These are phyloP conservation scores for Oceanites oceanicus DNA, from an alignment of 2,113 vertebrate genomes.

Conservation along the genomic window DNA sequence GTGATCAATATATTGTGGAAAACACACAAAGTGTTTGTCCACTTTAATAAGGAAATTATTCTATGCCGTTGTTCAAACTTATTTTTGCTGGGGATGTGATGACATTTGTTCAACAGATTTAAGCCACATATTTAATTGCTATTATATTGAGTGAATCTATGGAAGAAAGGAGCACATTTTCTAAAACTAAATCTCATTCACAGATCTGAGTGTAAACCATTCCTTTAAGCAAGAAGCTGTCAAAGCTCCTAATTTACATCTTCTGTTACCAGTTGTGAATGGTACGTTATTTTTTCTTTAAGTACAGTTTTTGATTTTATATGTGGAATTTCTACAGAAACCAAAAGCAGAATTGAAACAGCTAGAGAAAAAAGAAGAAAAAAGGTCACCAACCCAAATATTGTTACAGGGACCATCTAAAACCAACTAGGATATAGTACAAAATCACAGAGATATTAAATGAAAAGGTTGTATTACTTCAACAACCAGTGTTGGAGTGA, in stretches of 20 bases:
- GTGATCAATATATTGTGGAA: not conserved
- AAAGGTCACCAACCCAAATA: not conserved
- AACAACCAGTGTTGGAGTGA: not conserved
- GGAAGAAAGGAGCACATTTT: not conserved
- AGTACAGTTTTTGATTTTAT: not conserved
- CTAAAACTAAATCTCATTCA: not conserved
- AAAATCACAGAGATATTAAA: not conserved
- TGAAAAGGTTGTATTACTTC: not conserved
- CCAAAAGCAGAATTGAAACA: not conserved
- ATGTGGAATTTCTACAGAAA: not conserved
- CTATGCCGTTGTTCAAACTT: not conserved
- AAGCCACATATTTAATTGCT: not conserved
- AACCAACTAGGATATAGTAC: not conserved
- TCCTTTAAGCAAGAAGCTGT: not conserved
- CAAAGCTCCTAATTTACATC: not conserved
- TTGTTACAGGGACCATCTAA: not conserved
- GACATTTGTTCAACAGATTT: not conserved
- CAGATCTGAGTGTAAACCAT: not conserved
- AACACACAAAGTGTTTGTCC: not conserved
- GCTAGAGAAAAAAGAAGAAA: not conserved
- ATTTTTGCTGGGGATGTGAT: not conserved
- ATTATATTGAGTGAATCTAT: not conserved
- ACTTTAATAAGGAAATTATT: not conserved
- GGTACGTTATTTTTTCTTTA: not conserved
- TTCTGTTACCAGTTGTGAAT: not conserved